Evolutionary conservation across 1,140 invertebrate genomes (phyloP).

Genomic region (Ceratoteleas bidentatus): DNA sequence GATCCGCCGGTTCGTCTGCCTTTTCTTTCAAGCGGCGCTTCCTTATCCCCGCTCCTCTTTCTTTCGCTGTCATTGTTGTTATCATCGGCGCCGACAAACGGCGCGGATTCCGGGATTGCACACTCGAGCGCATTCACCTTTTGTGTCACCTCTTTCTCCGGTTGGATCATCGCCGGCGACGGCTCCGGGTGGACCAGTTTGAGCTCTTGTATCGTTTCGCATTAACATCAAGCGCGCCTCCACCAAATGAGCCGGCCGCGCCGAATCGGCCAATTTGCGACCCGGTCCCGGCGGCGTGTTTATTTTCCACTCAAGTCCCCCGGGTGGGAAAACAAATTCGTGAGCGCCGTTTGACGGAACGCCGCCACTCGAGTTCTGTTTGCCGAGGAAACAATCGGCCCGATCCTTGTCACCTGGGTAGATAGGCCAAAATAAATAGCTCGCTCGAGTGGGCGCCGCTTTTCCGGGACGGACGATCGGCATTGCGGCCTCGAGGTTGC

Average conservation of each 20-base stretch:
- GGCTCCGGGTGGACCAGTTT: constrained; percentile 50
- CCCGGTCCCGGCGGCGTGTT: constrained; percentile 5
- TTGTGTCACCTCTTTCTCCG: constrained; percentile 65
- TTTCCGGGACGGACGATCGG: too few relatives aligned
- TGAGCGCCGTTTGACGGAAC: constrained; percentile 28
- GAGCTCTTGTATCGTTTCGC: constrained; percentile 42
- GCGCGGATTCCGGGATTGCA: constrained; percentile 65
- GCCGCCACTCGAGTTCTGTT: constrained; percentile 33
- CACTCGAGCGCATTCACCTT: constrained; percentile 69
- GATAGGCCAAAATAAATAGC: not conserved
- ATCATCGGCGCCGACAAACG: constrained; percentile 65
- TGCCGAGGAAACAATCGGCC: constrained; percentile 32
- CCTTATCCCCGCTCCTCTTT: constrained; percentile 37
- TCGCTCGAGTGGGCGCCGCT: too few relatives aligned
- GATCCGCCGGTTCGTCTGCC: constrained; percentile 59
- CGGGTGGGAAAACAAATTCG: constrained; percentile 47
- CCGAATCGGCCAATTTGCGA: constrained; percentile 32
- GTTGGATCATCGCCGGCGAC: constrained; percentile 59
- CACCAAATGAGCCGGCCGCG: constrained; percentile 41
- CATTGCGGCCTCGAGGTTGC: too few relatives aligned
- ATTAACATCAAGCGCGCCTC: constrained; percentile 51
- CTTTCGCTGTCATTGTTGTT: constrained; percentile 56
- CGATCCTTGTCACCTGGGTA: constrained; percentile 29
- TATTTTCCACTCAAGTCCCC: constrained; percentile 47
- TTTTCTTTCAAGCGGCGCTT: constrained; percentile 42